These are phyloP conservation scores for Polydrusus cervinus DNA, from an alignment of 2,888 invertebrate species.

Conservation along the genomic window DNA sequence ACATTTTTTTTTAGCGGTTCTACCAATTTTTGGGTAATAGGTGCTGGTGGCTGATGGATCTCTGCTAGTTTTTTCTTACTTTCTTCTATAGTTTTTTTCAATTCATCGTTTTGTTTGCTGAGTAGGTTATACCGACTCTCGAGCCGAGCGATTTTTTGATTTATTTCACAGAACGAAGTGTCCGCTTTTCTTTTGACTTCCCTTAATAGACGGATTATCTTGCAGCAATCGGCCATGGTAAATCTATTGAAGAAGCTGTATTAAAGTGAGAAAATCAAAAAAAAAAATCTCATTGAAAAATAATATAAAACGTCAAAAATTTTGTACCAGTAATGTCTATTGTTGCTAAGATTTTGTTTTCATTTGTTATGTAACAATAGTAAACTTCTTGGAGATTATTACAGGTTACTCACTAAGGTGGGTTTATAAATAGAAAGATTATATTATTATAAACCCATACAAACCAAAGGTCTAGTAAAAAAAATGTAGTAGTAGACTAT, in stretches of 20 bases:
- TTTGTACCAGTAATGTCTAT: neutral
- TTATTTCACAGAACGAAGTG: constrained; percentile 27
- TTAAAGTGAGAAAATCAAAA: neutral
- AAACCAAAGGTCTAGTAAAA: no score
- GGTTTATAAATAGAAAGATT: neutral
- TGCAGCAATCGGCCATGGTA: constrained; percentile 34
- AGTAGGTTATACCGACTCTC: constrained; percentile 30
- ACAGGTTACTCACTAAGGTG: neutral
- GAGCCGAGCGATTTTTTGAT: constrained; percentile 32
- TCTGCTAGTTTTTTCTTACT: constrained; percentile 10
- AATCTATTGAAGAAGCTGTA: neutral
- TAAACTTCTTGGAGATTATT: neutral
- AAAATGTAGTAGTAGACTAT: no score
- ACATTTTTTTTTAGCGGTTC: neutral
- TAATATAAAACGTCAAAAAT: constrained; percentile 24
- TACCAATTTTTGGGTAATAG: neutral
- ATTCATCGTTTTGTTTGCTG: constrained; percentile 28
- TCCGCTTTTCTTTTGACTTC: constrained; percentile 37
- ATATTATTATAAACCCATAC: no score
- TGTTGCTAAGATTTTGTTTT: constrained; percentile 22
- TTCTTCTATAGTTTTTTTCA: constrained; percentile 28
- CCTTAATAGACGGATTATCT: constrained; percentile 30
- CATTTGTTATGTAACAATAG: neutral
- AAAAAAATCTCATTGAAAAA: neutral
- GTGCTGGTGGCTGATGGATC: neutral